Evolutionary conservation across 1,140 invertebrate species (phyloP).

Genomic region (Philopotamus ludificatus): DNA sequence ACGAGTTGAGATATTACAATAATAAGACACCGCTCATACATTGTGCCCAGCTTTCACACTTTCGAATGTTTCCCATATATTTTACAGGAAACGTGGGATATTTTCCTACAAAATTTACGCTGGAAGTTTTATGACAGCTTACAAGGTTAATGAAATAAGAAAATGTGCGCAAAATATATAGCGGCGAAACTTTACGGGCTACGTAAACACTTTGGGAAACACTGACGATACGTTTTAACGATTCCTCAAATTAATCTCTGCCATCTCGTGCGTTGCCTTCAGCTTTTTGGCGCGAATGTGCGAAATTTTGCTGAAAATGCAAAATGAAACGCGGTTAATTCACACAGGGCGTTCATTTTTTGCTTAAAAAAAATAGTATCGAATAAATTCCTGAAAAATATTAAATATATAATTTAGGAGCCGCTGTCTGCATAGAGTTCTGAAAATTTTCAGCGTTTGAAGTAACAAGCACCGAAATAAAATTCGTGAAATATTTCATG

Average conservation of each 20-base stretch:
- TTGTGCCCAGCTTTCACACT: slow-evolving; percentile 6
- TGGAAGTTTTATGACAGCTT: slow-evolving; percentile 22
- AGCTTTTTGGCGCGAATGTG: not conserved
- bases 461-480: too few species aligned
- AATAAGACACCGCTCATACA: not conserved
- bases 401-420: too few species aligned
- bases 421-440: too few species aligned
- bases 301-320: not conserved
- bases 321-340: not conserved
- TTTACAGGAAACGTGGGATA: not conserved
- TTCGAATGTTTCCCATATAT: not conserved
- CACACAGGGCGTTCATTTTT: too few species aligned
- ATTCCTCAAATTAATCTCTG: not conserved
- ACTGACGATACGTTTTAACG: slow-evolving; percentile 11
- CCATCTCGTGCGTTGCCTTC: not conserved
- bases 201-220: slow-evolving; percentile 21
- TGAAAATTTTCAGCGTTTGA: too few species aligned
- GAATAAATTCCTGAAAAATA: too few species aligned
- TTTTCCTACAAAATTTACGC: slow-evolving; percentile 19
- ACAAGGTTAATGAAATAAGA: slow-evolving; percentile 27
- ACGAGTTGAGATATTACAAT: too few species aligned
- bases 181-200: slow-evolving; percentile 19
- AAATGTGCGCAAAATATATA: slow-evolving; percentile 16
- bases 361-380: too few species aligned
- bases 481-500: too few species aligned